Evolutionary conservation across 2,113 vertebrate genomes (phyloP), one percentile per base, ranked within the genome.

Genomic region (Zeus faber): DNA sequence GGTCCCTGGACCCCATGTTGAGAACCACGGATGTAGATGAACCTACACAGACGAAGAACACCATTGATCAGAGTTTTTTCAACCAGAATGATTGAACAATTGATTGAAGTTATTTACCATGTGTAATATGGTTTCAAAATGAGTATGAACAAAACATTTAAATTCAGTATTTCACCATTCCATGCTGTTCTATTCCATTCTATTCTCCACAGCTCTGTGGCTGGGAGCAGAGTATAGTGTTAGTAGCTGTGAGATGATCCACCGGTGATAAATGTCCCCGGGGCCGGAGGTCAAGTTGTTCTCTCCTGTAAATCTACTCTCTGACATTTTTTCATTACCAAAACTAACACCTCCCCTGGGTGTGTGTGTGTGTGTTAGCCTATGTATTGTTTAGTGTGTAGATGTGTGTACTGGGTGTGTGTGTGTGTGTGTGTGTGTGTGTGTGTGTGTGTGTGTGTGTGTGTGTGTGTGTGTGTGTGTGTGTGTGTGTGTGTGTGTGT

Each of bases 311-410:
- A 85, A 87, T 87, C 81, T 85, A 68, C 75, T 79, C 77, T 63
- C 61, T 79, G 81, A 61, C 80, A 83, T 85, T 79, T 85, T 87
- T 87, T 87, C 79, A 87, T 85, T 81, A 80, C 71, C 46, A 62
- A 56, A 70, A 70, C 65, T 74, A 74, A 71, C 80, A 73, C 72
- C 56, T 77, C 58, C 72, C 64, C 60, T 58, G 50, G 63, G 66
- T 62, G 55, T 21, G 49, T 22, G 47, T 31, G 47, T 49, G 25
- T 27, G 46, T 49, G 46, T 49, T 18, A 10, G 41, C 22, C 18
- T 22, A 20, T 44, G 41, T 22, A 13, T 44, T 17, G 10, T 8
- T 44, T 24, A 29, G 17, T 56, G 54, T 65, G 8, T 69, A 44
- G 33, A 43, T 49, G 57, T 50, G 56, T 52, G 26, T 56, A 27